Evolutionary conservation across 2,888 invertebrate species (phyloP), one percentile per base, ranked within the genome.

Genomic region (Drosophila villosipedis): DNA sequence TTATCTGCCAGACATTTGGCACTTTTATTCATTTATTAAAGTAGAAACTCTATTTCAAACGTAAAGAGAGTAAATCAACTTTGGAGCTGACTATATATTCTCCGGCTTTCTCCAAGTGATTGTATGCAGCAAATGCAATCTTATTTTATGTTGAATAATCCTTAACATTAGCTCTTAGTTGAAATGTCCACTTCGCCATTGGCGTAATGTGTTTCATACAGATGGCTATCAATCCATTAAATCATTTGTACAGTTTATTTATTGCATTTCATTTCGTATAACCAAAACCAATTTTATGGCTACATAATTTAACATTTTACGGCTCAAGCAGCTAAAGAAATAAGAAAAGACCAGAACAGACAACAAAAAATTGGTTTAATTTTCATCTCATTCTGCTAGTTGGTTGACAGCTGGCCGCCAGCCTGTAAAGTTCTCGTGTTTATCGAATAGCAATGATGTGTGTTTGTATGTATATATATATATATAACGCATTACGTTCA

Each of bases 271-370:
- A 81, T 82, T 82, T 74, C 73, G 76, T 70, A 68, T 62, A 80
- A 55, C 60, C 73, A 71, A 74, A 74, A 68, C 37, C 80, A 78
- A 84, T 89, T 89, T 85, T 84, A 85, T 73, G 85, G 90, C 90
- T 82, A 89, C 85, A 90, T 88, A 87, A 76, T 82, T 85, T 80
- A 84, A 53, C 78, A 76, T 73, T 80, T 70, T 68, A 82, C 64
- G 73, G 63, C 67, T 37, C n/a, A 35, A 49, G 43, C 47, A 50
- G 55, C 64, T 58, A 35, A 59, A 55, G 58, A 35, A 25, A 47
- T 33, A 50, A 25, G 39, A 25, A 59, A 63, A 62, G 59, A 69
- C 31, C 43, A 63, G 31, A 64, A 47, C 49, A 22, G 43, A 59
- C 55, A 65, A 54, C n/a, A 52, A 79, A 80, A 77, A 73, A 75